These are phyloP conservation scores for Blomia tropicalis DNA, from an alignment of 2,888 invertebrate species.

Conservation along the genomic window DNA sequence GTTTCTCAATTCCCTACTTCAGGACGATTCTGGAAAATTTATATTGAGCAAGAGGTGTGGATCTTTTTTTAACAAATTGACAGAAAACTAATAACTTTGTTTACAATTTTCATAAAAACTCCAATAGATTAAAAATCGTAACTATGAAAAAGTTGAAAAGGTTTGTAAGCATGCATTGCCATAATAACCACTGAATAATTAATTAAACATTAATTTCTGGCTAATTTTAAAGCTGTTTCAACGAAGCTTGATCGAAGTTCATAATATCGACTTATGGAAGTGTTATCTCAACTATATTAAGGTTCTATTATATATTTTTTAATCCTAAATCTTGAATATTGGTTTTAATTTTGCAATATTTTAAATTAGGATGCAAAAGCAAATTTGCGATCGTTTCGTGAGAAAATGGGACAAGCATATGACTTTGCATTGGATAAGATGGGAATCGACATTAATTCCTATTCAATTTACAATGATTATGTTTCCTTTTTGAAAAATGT, in stretches of 20 bases:
- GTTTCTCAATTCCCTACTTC: conserved; percentile 85
- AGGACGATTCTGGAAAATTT: conserved; percentile 96
- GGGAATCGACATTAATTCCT: conserved; percentile 92
- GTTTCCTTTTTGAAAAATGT: conserved; percentile 86
- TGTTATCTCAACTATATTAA: conserved; percentile 92
- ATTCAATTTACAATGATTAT: conserved; percentile 94
- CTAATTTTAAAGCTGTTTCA: conserved; percentile 63
- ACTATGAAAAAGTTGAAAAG: conserved; percentile 97
- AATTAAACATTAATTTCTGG: conserved; percentile 4
- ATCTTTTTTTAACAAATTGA: background rate
- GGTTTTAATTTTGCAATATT: conserved; percentile 33
- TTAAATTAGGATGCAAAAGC: conserved; percentile 24
- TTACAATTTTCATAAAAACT: conserved; percentile 28
- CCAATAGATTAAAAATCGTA: conserved; percentile 84
- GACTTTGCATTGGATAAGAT: conserved; percentile 98
- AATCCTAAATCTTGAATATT: conserved; percentile 76
- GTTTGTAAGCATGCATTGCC: conserved; percentile 45
- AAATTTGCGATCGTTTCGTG: conserved; percentile 45
- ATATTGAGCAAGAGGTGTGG: conserved; percentile 82
- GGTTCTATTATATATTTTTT: too few relatives aligned
- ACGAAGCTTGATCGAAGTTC: conserved; percentile 89
- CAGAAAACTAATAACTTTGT: background rate
- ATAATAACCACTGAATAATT: conserved; percentile 22
- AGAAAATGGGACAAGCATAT: conserved; percentile 98
- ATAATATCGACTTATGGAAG: conserved; percentile 97